A percentile compares a stretch with the other conserved stretches of the same genome.
Evolutionary conservation across 2,888 invertebrate genomes (phyloP).

Genomic region (Schizaphis graminum): DNA sequence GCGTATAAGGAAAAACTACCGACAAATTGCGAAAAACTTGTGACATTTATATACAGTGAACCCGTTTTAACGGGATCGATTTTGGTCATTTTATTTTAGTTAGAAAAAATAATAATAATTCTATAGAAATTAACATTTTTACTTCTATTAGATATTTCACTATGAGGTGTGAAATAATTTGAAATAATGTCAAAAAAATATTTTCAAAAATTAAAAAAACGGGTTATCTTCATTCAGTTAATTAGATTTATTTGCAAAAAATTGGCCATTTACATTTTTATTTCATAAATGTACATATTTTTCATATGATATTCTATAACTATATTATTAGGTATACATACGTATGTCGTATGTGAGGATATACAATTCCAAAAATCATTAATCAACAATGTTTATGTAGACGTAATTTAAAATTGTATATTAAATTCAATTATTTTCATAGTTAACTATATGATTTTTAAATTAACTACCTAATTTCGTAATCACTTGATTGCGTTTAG

Average conservation of each 20-base stretch:
- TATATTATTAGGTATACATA: not conserved
- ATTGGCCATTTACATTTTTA: not conserved
- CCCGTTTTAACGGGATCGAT: not conserved
- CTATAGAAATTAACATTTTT: not conserved
- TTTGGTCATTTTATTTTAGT: not conserved
- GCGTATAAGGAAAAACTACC: not conserved
- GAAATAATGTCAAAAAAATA: not conserved
- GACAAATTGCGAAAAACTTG: not conserved
- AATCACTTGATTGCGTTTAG: not conserved
- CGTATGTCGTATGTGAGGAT: not conserved
- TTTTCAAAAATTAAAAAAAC: no score
- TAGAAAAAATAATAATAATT: not conserved
- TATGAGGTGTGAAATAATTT: not conserved
- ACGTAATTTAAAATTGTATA: not conserved
- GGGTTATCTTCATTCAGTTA: not conserved
- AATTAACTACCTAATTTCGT: not conserved
- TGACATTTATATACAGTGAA: not conserved
- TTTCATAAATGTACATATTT: not conserved
- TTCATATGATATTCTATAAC: not conserved
- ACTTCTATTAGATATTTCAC: not conserved
- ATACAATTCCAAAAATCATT: not conserved
- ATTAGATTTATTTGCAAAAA: not conserved
- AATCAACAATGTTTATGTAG: not conserved
- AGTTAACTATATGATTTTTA: not conserved
- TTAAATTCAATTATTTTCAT: not conserved